These are phyloP conservation scores for Sipha flava DNA, from an alignment of 1,140 invertebrate genomes.

Conservation along the genomic window DNA sequence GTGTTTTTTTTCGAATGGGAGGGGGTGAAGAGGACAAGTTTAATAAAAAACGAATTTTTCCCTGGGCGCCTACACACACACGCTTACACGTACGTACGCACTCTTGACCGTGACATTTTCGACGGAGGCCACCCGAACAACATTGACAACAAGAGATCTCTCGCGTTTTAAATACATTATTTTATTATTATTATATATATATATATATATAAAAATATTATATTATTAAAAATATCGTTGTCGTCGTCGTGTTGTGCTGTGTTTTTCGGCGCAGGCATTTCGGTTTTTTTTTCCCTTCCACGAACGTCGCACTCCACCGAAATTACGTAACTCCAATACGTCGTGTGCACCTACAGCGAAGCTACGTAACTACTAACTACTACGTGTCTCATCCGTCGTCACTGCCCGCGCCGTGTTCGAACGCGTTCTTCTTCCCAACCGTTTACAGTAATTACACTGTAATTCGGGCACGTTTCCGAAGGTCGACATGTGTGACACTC, in stretches of 20 bases:
- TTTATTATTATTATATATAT: too few species aligned
- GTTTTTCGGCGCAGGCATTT: not conserved
- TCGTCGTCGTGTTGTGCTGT: too few species aligned
- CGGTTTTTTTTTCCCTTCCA: not conserved
- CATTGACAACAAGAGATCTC: not conserved
- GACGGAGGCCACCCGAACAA: slow-evolving; percentile 2
- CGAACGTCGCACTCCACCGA: not conserved
- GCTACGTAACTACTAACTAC: too few species aligned
- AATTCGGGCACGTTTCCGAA: slow-evolving; percentile 10
- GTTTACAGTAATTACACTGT: not conserved
- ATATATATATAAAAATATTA: too few species aligned
- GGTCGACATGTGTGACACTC: not conserved
- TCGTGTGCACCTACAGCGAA: too few species aligned
- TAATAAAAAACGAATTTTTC: not conserved
- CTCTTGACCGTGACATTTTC: slow-evolving; percentile 17
- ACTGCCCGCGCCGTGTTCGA: too few species aligned
- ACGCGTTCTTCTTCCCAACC: not conserved
- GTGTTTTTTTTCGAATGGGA: too few species aligned
- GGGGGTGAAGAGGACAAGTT: not conserved
- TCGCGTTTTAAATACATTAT: not conserved
- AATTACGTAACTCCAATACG: not conserved
- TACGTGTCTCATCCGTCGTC: too few species aligned
- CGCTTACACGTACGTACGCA: not conserved
- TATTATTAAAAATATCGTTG: too few species aligned
- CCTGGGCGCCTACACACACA: not conserved